Base-by-base conservation (phyloP, 2,113 vertebrate genomes). In the Corythoichthys haematopterus region DNA sequence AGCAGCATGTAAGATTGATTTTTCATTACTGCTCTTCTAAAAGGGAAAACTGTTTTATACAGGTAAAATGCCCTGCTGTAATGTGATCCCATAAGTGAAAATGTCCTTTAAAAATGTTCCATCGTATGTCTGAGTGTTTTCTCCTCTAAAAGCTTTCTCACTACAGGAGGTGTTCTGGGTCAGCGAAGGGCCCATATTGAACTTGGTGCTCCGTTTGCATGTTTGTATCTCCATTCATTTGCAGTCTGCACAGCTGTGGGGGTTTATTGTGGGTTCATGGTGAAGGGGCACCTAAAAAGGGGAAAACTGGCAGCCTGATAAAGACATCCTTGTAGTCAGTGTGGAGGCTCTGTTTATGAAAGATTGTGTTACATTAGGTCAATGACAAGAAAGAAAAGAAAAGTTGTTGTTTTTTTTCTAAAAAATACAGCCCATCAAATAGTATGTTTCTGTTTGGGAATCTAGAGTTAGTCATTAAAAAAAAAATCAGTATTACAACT, bases 261-360 rank as follows among this genome's bases (percentile, higher is more conserved):
- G 36, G 63, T 75, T 79, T 75, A 64, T 83, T 82, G 55, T 37
- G 66, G 71, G 78, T 80, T 76, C 75, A 52, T 6, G 20, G 62
- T 64, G 71, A 74, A 71, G 43, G 28, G 58, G 70, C 65, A 46
- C 66, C 74, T 73, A 78, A 78, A 52, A 46, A 59, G 74, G 71
- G 51, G 70, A 55, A 65, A 69, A 55, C 63, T 77, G 63, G 68
- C 66, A 74, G 40, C 35, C 59, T 76, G 48, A 82, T 47, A 85
- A 81, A 88, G 63, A 51, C 65, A 64, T 70, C 62, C 70, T 67
- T 86, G 86, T 69, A 84, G 62, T 65, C 6, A 6, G 61, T 55
- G 40, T 11, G 50, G 69, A 79, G 72, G 76, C 85, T 78, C 73
- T 0, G 9, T 69, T 72, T 63, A 61, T 56, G 20, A 75, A 45